phyloP scores from a whole-genome alignment of 2,797 vertebrate genomes.

The Oceanodroma leucorhoa region DNA sequence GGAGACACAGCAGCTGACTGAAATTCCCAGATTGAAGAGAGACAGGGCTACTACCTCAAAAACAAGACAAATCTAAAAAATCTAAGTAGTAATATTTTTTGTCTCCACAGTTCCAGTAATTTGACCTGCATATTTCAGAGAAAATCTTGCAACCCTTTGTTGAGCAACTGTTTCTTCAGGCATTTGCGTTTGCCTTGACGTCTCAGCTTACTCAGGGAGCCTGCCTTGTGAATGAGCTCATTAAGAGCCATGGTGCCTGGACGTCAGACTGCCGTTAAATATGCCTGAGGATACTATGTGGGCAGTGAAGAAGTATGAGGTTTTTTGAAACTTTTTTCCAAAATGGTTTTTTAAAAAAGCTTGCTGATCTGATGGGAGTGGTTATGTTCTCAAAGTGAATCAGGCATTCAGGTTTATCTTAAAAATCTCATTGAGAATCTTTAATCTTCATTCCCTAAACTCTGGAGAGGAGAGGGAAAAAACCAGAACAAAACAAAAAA shows the following conservation, averaged over 20 bases:
- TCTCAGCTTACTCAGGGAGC: background rate
- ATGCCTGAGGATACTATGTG: background rate
- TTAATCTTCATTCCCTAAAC: background rate
- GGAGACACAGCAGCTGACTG: background rate
- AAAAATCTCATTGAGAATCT: background rate
- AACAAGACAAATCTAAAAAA: background rate
- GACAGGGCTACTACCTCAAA: background rate
- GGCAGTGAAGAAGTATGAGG: background rate
- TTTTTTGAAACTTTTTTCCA: background rate
- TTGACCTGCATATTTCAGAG: background rate
- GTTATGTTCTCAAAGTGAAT: background rate
- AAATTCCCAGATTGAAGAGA: background rate
- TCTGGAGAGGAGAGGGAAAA: background rate
- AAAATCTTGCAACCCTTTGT: background rate
- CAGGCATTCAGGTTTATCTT: background rate
- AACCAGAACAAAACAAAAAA: background rate
- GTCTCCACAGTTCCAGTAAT: background rate
- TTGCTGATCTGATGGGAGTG: background rate
- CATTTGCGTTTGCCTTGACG: background rate
- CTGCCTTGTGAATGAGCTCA: background rate
- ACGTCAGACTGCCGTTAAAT: background rate
- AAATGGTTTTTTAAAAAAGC: background rate
- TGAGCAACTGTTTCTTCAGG: background rate
- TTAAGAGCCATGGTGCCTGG: background rate
- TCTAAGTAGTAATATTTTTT: background rate